Evolutionary conservation across 2,113 vertebrate species (phyloP).

Genomic region (Misgurnus anguillicaudatus): DNA sequence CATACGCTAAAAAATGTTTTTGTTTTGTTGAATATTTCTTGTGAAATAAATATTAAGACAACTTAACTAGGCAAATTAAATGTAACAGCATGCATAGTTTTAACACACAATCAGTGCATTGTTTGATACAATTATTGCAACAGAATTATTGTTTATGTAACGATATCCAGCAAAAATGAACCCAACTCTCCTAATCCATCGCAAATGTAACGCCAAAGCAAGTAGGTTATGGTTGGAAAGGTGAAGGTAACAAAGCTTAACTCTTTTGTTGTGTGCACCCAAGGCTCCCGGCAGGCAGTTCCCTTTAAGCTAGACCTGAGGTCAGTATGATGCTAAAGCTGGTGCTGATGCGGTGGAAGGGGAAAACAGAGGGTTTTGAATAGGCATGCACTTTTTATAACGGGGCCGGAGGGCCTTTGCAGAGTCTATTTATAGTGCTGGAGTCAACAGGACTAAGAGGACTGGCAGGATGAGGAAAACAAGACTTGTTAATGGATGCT

Average conservation of each 20-base stretch:
- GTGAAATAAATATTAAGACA: no score
- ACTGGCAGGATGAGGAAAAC: neutral
- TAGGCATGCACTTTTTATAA: neutral
- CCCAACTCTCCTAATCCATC: neutral
- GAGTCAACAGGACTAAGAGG: slow-evolving; percentile 1
- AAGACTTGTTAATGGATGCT: slow-evolving; percentile 3
- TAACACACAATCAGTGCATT: no score
- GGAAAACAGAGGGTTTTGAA: slow-evolving; percentile 3
- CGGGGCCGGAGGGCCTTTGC: neutral
- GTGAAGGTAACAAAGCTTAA: slow-evolving; percentile 1
- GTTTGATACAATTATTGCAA: no score
- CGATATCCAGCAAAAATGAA: no score
- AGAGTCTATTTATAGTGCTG: slow-evolving; percentile 40
- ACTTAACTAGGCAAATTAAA: no score
- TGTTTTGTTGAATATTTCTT: no score
- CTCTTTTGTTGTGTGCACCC: neutral
- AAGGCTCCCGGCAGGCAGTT: neutral
- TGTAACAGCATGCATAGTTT: no score
- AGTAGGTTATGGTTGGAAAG: neutral
- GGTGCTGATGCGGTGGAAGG: slow-evolving; percentile 19
- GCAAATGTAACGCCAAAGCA: neutral
- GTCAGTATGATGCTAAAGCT: slow-evolving; percentile 10
- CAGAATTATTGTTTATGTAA: no score
- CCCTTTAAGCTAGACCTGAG: slow-evolving; percentile 29
- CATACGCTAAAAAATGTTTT: no score